Evolutionary conservation across 2,113 vertebrate species (phyloP), one percentile per base, ranked within the genome.

Genomic region (Oryzias celebensis): DNA sequence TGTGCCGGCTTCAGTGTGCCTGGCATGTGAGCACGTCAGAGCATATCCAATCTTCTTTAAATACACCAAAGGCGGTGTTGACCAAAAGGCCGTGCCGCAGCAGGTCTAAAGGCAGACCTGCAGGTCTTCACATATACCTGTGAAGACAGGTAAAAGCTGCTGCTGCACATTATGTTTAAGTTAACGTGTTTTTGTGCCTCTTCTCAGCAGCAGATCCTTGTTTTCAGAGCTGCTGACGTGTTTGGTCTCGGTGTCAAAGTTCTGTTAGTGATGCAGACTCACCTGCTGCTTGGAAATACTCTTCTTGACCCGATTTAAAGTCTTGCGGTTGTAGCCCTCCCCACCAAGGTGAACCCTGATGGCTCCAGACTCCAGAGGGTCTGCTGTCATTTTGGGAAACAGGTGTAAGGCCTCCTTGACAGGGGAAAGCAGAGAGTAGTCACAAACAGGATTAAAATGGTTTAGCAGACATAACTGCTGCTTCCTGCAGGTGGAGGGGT

Each of bases 301-400:
- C 91, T 94, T 95, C 87, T 96, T 96, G 73, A 96, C 91, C 72
- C 94, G 91, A 91, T 94, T 96, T 78, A 96, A 93, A 0, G 95
- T 96, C 88, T 96, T 96, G 20, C 95, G 93, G 88, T 96, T 96
- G 84, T 96, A 96, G 53, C 92, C 93, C 5, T 95, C 93, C 7
- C 95, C 95, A 0, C 92, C 90, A 0, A 95, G 91, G 53, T 91
- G 92, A 63, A 96, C 89, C 80, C 90, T 91, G 73, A 95, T 93
- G 0, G 87, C 84, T 47, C 88, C 90, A 3, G 92, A 87, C 22
- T 94, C 94, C 78, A 92, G 81, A 16, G 91, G 83, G 56, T 93
- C 92, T 0, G 89, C 89, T 1, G 90, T 90, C 57, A 96, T 90
- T 89, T 95, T 94, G 16, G 94, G 94, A 68, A 93, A 95, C 0